Conservation (phyloP, 2,888 invertebrate genomes). For the Cantharis lateralis region DNA sequence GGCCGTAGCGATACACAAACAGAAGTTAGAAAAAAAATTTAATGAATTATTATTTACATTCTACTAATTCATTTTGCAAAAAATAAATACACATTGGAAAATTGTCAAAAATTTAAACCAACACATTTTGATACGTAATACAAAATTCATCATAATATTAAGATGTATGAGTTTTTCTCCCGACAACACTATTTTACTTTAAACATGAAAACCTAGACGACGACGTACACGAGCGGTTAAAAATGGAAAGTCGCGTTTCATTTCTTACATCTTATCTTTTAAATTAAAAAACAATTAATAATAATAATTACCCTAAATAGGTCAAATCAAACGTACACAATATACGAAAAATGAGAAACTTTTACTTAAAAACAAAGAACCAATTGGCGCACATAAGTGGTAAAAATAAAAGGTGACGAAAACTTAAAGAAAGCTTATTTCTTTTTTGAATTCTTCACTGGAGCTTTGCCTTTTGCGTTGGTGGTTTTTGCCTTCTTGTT, state of each 20-base stretch:
- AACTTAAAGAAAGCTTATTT: constrained; percentile 34
- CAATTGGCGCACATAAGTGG: neutral
- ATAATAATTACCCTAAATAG: constrained; percentile 26
- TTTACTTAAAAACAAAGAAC: constrained; percentile 14
- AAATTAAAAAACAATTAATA: neutral
- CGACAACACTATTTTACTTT: neutral
- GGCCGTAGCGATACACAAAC: neutral
- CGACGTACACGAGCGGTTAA: neutral
- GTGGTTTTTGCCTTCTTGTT: constrained; percentile 75
- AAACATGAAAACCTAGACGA: neutral
- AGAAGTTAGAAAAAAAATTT: constrained; percentile 1
- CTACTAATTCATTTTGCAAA: constrained; percentile 4
- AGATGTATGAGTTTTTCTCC: neutral
- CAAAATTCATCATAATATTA: neutral
- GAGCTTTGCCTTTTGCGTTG: constrained; percentile 70
- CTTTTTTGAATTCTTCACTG: constrained; percentile 57
- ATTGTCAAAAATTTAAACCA: constrained; percentile 26
- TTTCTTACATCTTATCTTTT: neutral
- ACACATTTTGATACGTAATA: neutral
- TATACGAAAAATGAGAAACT: constrained; percentile 35
- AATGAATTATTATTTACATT: constrained; percentile 5
- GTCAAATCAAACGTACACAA: constrained; percentile 34
- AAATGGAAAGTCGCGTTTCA: neutral
- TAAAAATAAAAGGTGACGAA: neutral
- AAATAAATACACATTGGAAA: constrained; percentile 42